These are phyloP conservation scores for Phoenoteleia sp. DNA, from an alignment of 2,888 invertebrate species.

Conservation along the genomic window DNA sequence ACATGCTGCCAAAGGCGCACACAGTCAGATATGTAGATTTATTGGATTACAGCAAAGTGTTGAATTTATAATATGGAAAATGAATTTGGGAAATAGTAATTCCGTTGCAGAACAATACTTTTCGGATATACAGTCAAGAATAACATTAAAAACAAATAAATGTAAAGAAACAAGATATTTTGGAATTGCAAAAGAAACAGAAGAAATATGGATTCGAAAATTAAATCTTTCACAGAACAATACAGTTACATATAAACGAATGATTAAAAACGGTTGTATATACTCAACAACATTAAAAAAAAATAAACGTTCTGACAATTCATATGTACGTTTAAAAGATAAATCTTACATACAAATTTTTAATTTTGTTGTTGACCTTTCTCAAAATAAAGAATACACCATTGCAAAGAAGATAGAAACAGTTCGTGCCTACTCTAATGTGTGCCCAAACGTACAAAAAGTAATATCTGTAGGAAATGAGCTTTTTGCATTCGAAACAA, in stretches of 20 bases:
- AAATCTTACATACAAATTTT: background rate
- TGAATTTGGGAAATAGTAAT: background rate
- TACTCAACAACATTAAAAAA: background rate
- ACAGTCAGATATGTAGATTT: constrained; percentile 29
- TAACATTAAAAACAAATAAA: background rate
- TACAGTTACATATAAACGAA: background rate
- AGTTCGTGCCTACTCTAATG: background rate
- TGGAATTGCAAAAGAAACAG: background rate
- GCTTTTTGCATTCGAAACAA: background rate
- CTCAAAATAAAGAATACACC: background rate
- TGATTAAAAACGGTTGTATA: background rate
- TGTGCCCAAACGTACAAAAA: background rate
- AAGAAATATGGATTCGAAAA: background rate
- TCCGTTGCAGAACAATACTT: background rate
- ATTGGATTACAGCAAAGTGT: constrained; percentile 3
- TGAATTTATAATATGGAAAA: background rate
- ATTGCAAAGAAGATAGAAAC: background rate
- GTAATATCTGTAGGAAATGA: background rate
- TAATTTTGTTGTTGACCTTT: background rate
- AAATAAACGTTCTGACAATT: background rate
- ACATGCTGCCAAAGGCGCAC: background rate
- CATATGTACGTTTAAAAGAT: background rate
- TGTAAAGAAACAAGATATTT: background rate
- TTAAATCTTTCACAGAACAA: background rate
- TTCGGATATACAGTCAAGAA: background rate